Evolutionary conservation across 2,113 vertebrate species (phyloP).

Genomic region (Capreolus pygargus): DNA sequence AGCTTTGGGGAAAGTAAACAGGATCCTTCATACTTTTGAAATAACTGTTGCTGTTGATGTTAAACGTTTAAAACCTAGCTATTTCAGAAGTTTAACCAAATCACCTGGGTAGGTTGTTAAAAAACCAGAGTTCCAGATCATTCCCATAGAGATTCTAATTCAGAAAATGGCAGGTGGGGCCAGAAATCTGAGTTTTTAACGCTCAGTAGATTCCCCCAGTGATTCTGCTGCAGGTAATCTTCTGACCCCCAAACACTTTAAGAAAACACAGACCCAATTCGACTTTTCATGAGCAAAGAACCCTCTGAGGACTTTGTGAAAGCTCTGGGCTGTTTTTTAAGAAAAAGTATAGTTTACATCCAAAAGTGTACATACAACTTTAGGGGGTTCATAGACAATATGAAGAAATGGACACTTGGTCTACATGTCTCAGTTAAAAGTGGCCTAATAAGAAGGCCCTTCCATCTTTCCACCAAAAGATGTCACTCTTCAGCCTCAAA

Average conservation of each 20-base stretch:
- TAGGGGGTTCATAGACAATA: background rate
- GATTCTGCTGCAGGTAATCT: background rate
- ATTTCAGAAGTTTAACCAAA: background rate
- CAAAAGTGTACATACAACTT: background rate
- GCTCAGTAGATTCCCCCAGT: background rate
- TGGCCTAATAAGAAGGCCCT: background rate
- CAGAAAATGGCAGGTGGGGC: background rate
- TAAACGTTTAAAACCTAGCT: background rate
- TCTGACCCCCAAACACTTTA: background rate
- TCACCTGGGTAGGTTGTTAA: background rate
- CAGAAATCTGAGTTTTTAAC: background rate
- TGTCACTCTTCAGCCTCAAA: background rate
- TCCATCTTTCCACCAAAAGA: slow-evolving; percentile 25
- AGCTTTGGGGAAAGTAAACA: too few relatives aligned
- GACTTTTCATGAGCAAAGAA: background rate
- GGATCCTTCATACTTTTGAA: too few relatives aligned
- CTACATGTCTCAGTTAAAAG: background rate
- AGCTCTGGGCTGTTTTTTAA: background rate
- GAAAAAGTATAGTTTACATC: background rate
- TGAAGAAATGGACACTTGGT: background rate
- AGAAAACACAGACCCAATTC: background rate
- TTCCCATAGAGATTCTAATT: background rate
- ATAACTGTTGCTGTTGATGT: background rate
- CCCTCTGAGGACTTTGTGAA: background rate
- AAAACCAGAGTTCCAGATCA: background rate